Base-by-base conservation (phyloP, 2,888 invertebrate species). In the Lingula anatina region DNA sequence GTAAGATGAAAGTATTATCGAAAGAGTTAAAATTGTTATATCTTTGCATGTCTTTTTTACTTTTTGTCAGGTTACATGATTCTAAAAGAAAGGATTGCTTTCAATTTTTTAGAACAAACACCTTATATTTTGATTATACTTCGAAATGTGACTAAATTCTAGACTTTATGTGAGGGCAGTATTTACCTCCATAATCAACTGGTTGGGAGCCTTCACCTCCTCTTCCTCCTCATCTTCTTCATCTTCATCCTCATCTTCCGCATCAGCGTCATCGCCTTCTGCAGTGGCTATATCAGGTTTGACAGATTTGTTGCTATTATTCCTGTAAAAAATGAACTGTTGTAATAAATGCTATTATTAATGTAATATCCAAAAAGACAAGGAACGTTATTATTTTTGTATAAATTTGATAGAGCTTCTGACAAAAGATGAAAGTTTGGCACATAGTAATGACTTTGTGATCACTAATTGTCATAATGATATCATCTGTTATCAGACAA, bases 171-270 rank as follows among this genome's bases (percentile, higher is more conserved):
- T 27, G 21, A 24, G 20, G 20, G 20, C 4, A 21, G 4, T 5
- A 23, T 41, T 25, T 47, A 68, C 68, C 59, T 70, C 70, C 65
- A 70, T 65, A 27, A 68, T 49, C 5, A 70, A 56, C 49, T 64
- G 56, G 57, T 60, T 69, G 4, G 70, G 70, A 24, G 67, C 68
- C 51, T 57, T 66, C 40, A 55, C 47, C 25, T 59, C 45, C 45
- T 63, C 51, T 31, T 60, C 48, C 3, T 49, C 61, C 52, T 62
- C 57, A 38, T 64, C 57, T 5, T 62, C 57, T 35, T 64, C 57
- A 3, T 62, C 62, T 4, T 63, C 64, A 28, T 59, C 60, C 36
- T 57, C 61, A 25, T 47, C 54, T 23, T 57, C 56, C 41, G 56
- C 58, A 42, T 53, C 56, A 21, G 52, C 59, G 39, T 51, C 54